phyloP scores from a whole-genome alignment of 2,888 invertebrate species.

The Galeruca laticollis region DNA sequence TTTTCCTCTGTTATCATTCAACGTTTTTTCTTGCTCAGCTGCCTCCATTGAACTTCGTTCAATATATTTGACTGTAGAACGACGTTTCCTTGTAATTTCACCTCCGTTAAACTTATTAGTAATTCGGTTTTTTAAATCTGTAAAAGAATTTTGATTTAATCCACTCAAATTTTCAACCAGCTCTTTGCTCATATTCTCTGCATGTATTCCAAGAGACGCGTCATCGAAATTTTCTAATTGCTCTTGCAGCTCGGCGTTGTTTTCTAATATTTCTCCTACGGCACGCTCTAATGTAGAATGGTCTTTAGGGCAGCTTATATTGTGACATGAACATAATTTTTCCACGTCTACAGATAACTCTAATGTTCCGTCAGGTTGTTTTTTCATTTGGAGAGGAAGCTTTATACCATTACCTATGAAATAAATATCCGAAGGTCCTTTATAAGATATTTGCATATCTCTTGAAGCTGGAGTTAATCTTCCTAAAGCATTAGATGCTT shows the following conservation, averaged over 20 bases:
- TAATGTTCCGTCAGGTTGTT: conserved; percentile 59
- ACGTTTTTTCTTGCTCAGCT: not conserved
- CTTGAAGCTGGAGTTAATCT: conserved; percentile 41
- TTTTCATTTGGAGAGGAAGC: conserved; percentile 61
- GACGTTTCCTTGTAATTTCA: not conserved
- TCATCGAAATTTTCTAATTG: conserved; percentile 24
- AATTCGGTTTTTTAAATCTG: conserved; percentile 20
- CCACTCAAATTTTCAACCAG: not conserved
- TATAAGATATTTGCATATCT: conserved; percentile 26
- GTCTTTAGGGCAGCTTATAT: conserved; percentile 52
- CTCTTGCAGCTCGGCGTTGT: conserved; percentile 51
- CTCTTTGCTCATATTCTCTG: not conserved
- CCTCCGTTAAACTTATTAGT: not conserved
- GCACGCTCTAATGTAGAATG: conserved; percentile 50
- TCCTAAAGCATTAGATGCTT: conserved; percentile 42
- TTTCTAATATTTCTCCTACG: conserved; percentile 52
- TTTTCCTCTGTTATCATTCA: not conserved
- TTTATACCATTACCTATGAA: conserved; percentile 63
- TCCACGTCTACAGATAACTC: conserved; percentile 63
- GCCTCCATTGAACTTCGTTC: not conserved
- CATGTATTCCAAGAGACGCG: conserved; percentile 19
- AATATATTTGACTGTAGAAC: not conserved
- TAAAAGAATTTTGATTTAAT: conserved; percentile 1
- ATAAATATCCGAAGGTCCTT: conserved; percentile 52
- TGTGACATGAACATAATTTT: conserved; percentile 61